Evolutionary conservation across 2,113 vertebrate species (phyloP), one percentile per base, ranked within the genome.

Genomic region (Rhabdomys dilectus): DNA sequence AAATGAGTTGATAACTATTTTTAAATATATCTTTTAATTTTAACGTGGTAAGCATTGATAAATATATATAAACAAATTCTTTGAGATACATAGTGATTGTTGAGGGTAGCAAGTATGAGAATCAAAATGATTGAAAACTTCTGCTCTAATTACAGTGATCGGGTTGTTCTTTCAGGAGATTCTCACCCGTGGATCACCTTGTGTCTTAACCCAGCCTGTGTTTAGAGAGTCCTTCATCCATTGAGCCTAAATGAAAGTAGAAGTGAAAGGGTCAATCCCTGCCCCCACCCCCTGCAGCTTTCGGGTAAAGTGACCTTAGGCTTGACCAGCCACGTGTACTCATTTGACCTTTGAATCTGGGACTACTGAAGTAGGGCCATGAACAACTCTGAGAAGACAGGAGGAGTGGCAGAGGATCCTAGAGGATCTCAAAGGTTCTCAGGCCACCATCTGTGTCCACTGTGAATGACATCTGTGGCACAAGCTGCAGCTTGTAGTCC

Each of bases 1-100:
- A 91, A 88, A 51, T 88, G 56, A 89, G 48, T 64, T 81, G 48
- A 73, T 80, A 62, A 80, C 73, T 89, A 39, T 86, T 78, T 78
- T 82, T 1, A 26, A 84, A 60, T 24, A 84, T 39, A 21, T 5
- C 34, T 84, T 76, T 96, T 22, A 29, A 88, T 78, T 91, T 24
- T 82, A 51, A 66, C 58, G 73, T 64, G 34, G 3, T n/a, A 56
- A 89, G 42, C 42, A 91, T 72, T 58, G 86, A 92, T 81, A 73
- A 48, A 45, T 53, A 82, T 7, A 64, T 21, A 66, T 72, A 89
- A 89, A 62, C 10, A 76, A 90, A 68, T 31, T 68, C 75, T 51
- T 92, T 60, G 2, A 84, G 34, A 9, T 86, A 21, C 34, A 89
- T 73, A 58, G n/a, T 42, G 36, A 89, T 91, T 84, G 94, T 70